Percentiles rank a stretch among this genome's conserved stretches.
phyloP scores from a whole-genome alignment of 2,113 vertebrate species.

The Hemibates koningsi region DNA sequence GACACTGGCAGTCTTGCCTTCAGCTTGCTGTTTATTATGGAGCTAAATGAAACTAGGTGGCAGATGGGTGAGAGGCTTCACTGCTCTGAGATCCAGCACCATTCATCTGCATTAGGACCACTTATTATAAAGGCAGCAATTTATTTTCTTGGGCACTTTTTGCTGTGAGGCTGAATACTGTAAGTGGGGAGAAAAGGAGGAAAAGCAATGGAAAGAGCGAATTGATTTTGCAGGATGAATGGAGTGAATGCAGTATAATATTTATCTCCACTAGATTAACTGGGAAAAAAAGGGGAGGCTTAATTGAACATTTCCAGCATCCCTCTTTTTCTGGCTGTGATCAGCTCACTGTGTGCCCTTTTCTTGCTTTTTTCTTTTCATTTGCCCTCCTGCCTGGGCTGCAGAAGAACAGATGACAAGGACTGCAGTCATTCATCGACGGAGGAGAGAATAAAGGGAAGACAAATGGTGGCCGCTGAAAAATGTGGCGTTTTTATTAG shows the following conservation, averaged over 20 bases:
- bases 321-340: conserved; percentile 9
- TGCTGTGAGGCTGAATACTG: conserved; percentile 1
- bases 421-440: neutral
- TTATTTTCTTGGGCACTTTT: conserved; percentile 21
- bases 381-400: neutral
- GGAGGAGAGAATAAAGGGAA: neutral
- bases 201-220: neutral
- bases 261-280: conserved; percentile 47
- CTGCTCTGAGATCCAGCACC: conserved; percentile 25
- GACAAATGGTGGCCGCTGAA: neutral
- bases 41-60: conserved; percentile 26
- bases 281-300: neutral
- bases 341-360: neutral
- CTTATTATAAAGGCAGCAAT: conserved; percentile 50
- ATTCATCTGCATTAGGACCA: conserved; percentile 59
- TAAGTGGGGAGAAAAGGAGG: neutral
- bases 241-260: conserved; percentile 45
- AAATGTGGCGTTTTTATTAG: conserved; percentile 8
- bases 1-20: neutral
- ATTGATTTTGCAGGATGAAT: conserved; percentile 48
- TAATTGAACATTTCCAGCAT: conserved; percentile 47
- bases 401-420: neutral
- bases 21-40: conserved; percentile 26
- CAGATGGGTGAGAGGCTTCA: conserved; percentile 34
- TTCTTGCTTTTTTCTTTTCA: neutral